phyloP scores from a whole-genome alignment of 2,113 vertebrate genomes.

The Neogobius melanostomus region DNA sequence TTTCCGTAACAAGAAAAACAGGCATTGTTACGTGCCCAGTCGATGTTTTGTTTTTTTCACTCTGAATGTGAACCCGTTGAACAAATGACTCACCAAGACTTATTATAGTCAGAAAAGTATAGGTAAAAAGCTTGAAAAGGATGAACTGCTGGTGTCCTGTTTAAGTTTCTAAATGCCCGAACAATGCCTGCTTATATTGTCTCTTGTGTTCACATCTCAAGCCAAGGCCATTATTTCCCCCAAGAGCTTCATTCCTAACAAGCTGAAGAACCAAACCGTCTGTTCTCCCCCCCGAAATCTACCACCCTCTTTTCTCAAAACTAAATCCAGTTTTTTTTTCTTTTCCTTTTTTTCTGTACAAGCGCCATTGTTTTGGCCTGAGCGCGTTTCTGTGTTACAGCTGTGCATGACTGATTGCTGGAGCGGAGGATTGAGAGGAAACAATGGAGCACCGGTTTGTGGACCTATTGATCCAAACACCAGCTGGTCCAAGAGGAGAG shows the following conservation, averaged over 20 bases:
- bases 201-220: conserved; percentile 36
- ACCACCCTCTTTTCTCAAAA: conserved; percentile 58
- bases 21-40: too few relatives aligned
- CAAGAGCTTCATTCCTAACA: conserved; percentile 40
- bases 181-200: neutral
- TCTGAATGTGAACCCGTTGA: too few relatives aligned
- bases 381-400: conserved; percentile 62
- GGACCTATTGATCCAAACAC: conserved; percentile 66
- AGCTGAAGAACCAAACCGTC: conserved; percentile 43
- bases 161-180: neutral
- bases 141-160: neutral
- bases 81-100: too few relatives aligned
- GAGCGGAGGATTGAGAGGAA: conserved; percentile 40
- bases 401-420: conserved; percentile 77
- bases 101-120: too few relatives aligned
- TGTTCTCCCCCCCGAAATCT: conserved; percentile 33
- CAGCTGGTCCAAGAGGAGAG: conserved; percentile 52
- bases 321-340: conserved; percentile 23
- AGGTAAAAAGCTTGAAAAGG: too few relatives aligned
- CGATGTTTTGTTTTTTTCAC: too few relatives aligned
- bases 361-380: conserved; percentile 54
- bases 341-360: conserved; percentile 17
- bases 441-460: conserved; percentile 63
- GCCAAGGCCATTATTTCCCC: conserved; percentile 15
- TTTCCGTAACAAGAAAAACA: neutral